Conservation (phyloP, 2,113 vertebrate species). For the Tretioscincus oriximinensis region DNA sequence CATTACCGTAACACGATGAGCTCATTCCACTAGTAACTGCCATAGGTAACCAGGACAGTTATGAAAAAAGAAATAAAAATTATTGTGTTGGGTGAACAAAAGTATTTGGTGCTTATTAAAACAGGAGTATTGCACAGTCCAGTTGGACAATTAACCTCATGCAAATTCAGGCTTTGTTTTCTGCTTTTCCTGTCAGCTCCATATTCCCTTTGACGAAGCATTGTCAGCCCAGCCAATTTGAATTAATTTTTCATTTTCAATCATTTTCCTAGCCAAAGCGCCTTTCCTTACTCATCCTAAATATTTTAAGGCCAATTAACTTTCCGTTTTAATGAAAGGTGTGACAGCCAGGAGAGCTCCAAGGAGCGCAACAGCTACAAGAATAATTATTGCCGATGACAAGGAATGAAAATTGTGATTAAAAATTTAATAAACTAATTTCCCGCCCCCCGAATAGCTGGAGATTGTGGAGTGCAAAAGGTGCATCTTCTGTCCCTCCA, state of each 20-base stretch:
- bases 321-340: slow-evolving; percentile 46
- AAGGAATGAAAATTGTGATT: slow-evolving; percentile 43
- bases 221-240: slow-evolving; percentile 21
- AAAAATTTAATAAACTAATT: slow-evolving; percentile 54
- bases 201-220: rapidly evolving
- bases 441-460: slow-evolving; percentile 3
- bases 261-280: slow-evolving; percentile 39
- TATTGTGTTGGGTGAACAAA: background rate
- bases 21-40: no score
- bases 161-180: rapidly evolving
- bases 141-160: background rate
- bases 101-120: background rate
- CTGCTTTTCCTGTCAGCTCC: background rate
- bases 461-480: slow-evolving; percentile 4
- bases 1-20: no score
- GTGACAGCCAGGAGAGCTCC: slow-evolving; percentile 31
- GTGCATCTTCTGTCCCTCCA: slow-evolving; percentile 23
- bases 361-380: slow-evolving; percentile 29
- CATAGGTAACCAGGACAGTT: background rate
- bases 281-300: slow-evolving; percentile 47
- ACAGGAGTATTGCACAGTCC: background rate
- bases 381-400: slow-evolving; percentile 52
- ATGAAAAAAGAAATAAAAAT: background rate
- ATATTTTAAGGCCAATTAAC: slow-evolving; percentile 60
- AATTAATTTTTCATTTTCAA: slow-evolving; percentile 55